Evolutionary conservation across 2,888 invertebrate species (phyloP), one percentile per base, ranked within the genome.

Genomic region (Cetonia aurata): DNA sequence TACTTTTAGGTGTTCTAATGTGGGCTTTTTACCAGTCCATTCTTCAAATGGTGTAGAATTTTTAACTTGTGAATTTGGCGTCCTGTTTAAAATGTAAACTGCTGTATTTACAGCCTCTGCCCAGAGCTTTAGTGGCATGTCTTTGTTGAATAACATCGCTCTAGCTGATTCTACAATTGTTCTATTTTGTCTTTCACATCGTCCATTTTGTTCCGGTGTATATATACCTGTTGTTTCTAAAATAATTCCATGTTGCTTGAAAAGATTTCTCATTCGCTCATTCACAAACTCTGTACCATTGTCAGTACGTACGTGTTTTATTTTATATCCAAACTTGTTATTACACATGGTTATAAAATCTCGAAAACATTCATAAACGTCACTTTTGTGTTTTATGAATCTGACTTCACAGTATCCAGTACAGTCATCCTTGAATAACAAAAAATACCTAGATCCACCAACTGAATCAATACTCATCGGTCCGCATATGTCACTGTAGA

Each of bases 21-120:
- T n/a, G n/a, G n/a, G n/a, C n/a, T n/a, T n/a, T n/a, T n/a, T n/a
- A 19, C 33, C 52, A 33, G 17, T 50, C 73, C 77, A 74, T 19
- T 74, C 8, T 70, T 79, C 78, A 69, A 70, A 77, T 3, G 77
- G 73, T 0, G 77, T 78, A 13, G 56, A 67, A 10, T 60, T 56
- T 3, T 13, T 19, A 10, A 8, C 17, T 12, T 69, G 44, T 0
- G 31, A 72, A 8, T 46, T 72, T 8, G 72, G 44, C n/a, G 76
- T 76, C 62, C 80, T 67, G 67, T 83, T 83, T 2, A 79, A 66
- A 10, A 80, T 52, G 69, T 81, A 82, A 2, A 76, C 78, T 9
- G 81, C 79, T 15, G 80, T 80, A 33, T 75, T 76, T 2, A 80
- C 79, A 13, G 81, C 83, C 72, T 84, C 81, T 9, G 79, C 80